Evolutionary conservation across 2,888 invertebrate species (phyloP).

Genomic region (Camponotus fellah): DNA sequence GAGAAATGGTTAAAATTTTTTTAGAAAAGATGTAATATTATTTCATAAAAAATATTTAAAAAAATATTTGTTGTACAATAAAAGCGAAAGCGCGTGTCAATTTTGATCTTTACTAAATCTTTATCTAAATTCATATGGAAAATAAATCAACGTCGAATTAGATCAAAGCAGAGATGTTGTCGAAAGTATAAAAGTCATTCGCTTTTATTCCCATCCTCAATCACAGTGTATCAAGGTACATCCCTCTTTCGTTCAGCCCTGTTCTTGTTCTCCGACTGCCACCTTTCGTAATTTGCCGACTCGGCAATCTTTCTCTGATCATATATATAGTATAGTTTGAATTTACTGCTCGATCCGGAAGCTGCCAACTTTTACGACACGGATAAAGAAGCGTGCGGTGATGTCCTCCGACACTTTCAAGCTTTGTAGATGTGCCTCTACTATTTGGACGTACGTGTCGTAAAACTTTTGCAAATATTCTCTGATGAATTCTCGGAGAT

Average conservation of each 20-base stretch:
- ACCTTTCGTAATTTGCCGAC: constrained; percentile 44
- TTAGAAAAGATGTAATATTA: background rate
- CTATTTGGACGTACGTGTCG: constrained; percentile 28
- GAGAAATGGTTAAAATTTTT: background rate
- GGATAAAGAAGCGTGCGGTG: constrained; percentile 40
- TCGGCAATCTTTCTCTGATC: constrained; percentile 67
- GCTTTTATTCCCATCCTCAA: constrained; percentile 54
- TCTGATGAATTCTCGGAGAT: background rate
- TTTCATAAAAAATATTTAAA: background rate
- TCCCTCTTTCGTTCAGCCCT: background rate
- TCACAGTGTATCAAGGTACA: constrained; percentile 46
- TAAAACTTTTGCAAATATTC: constrained; percentile 37
- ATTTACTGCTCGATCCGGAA: constrained; percentile 64
- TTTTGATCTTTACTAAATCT: background rate
- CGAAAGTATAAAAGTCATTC: constrained; percentile 57
- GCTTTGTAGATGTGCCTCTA: constrained; percentile 6
- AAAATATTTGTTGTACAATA: background rate
- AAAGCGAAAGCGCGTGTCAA: background rate
- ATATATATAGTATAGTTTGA: constrained; percentile 53
- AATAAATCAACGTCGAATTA: constrained; percentile 73
- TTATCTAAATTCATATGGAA: constrained; percentile 58
- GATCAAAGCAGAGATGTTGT: constrained; percentile 45
- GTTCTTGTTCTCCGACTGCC: background rate
- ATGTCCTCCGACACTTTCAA: background rate
- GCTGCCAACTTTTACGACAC: constrained; percentile 64